A percentile compares a stretch with the other conserved stretches of the same genome.
These are phyloP conservation scores for Crematogaster levior DNA, from an alignment of 2,888 invertebrate species.

Conservation along the genomic window DNA sequence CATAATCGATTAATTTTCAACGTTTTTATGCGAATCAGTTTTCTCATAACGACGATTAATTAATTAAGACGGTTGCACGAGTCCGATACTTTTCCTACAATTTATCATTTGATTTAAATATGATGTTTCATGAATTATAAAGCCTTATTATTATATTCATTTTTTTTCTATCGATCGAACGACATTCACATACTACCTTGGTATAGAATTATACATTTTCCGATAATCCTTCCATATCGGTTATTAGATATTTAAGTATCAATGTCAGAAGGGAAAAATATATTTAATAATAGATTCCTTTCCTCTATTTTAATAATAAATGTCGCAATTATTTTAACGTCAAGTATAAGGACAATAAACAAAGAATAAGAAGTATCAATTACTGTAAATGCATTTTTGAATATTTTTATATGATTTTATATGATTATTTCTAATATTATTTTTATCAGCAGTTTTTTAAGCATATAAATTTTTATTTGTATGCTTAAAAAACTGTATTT, in stretches of 20 bases:
- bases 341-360: too few species aligned
- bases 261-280: background rate
- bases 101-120: constrained; percentile 1
- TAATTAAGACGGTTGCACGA: background rate
- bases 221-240: constrained; percentile 36
- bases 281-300: constrained; percentile 16
- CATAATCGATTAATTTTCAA: constrained; percentile 46
- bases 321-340: background rate
- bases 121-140: constrained; percentile 17
- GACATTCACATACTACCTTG: background rate
- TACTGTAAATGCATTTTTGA: background rate
- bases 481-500: background rate
- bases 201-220: constrained; percentile 11
- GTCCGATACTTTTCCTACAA: background rate
- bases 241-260: constrained; percentile 38
- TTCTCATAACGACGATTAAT: constrained; percentile 33
- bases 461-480: too few species aligned
- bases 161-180: constrained; percentile 24
- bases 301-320: background rate
- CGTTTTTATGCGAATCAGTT: constrained; percentile 16
- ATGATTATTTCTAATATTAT: background rate
- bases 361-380: background rate
- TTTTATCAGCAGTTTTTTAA: background rate
- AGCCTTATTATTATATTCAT: background rate
- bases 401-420: background rate